These are phyloP conservation scores for Rostratula benghalensis DNA, from an alignment of 2,113 vertebrate species.

Conservation along the genomic window DNA sequence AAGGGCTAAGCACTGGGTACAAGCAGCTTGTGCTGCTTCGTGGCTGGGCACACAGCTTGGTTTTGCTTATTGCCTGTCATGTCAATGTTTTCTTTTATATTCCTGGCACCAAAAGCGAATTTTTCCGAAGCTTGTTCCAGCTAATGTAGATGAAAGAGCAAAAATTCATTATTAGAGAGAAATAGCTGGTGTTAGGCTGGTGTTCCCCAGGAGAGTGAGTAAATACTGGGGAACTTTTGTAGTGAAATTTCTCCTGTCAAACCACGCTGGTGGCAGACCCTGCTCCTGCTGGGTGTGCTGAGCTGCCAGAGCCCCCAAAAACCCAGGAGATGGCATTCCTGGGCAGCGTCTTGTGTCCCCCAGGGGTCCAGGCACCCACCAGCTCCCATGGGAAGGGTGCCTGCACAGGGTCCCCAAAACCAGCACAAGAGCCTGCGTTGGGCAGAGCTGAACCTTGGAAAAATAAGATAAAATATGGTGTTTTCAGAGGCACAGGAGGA, in stretches of 20 bases:
- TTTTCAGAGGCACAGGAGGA: neutral
- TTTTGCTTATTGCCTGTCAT: neutral
- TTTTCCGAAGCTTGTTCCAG: neutral
- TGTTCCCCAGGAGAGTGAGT: neutral
- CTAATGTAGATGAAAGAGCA: constrained; percentile 23
- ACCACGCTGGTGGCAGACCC: neutral
- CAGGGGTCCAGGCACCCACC: neutral
- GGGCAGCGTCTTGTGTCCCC: neutral
- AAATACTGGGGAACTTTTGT: neutral
- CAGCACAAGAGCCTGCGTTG: rapidly evolving
- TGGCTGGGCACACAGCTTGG: neutral
- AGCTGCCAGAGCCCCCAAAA: neutral
- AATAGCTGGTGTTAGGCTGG: neutral
- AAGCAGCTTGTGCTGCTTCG: neutral
- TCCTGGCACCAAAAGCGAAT: neutral
- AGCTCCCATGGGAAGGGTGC: neutral
- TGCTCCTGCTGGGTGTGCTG: rapidly evolving
- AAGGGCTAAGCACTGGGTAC: neutral
- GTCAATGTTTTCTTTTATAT: neutral
- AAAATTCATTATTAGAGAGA: constrained; percentile 13
- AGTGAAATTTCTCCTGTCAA: neutral
- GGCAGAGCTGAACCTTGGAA: neutral
- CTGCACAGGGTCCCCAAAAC: rapidly evolving
- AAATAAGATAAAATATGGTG: neutral
- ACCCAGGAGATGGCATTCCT: rapidly evolving